These are phyloP conservation scores for Coregonus sp. DNA, from an alignment of 2,797 vertebrate species.

Conservation along the genomic window DNA sequence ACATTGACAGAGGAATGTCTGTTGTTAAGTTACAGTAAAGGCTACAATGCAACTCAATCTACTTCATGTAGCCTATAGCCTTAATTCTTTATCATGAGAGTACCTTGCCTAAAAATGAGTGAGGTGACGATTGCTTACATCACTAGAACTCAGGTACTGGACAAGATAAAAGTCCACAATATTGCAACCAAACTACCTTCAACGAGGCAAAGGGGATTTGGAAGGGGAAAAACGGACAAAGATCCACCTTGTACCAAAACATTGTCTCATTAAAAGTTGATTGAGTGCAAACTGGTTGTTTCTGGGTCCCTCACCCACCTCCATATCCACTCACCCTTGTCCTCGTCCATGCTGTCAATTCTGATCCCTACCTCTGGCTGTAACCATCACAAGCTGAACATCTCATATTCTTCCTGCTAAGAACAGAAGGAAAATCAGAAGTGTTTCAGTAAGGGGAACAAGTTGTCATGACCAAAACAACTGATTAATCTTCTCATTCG, in stretches of 20 bases:
- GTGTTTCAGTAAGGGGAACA: not conserved
- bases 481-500: not conserved
- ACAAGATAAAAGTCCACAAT: not conserved
- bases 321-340: constrained; percentile 25
- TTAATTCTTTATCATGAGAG: not conserved
- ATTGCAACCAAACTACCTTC: not conserved
- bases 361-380: constrained; percentile 16
- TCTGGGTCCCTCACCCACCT: not conserved
- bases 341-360: constrained; percentile 33
- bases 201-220: not conserved
- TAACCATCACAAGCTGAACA: not conserved
- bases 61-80: not conserved
- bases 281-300: not conserved
- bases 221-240: not conserved
- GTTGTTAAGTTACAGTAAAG: not conserved
- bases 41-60: not conserved
- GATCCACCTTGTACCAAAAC: not conserved
- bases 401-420: not conserved
- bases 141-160: not conserved
- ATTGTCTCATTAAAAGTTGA: not conserved
- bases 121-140: not conserved
- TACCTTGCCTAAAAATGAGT: not conserved
- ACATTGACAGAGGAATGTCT: not conserved
- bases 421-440: not conserved
- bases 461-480: not conserved